A percentile compares a stretch with the other conserved stretches of the same genome.
Conservation (phyloP, 1,140 invertebrate genomes). For the Apis cerana region DNA sequence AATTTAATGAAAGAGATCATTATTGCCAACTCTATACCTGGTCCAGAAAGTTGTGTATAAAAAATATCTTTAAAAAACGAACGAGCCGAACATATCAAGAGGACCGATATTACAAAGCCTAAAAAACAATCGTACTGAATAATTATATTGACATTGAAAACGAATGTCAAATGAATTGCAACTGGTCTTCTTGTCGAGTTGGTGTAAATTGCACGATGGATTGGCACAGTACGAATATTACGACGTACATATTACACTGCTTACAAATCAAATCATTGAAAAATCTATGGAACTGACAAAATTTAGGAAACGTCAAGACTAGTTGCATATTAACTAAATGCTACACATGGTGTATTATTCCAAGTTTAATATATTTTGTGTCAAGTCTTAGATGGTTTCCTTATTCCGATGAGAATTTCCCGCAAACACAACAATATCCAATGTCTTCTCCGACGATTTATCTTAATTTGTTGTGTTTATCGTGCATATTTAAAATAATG, state of each 20-base stretch:
- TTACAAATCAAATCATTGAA: slow-evolving; percentile 23
- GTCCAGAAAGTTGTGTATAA: slow-evolving; percentile 89
- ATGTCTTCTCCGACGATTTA: neutral
- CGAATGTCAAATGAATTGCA: slow-evolving; percentile 27
- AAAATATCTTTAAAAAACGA: slow-evolving; percentile 35
- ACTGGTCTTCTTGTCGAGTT: slow-evolving; percentile 20
- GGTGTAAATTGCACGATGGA: slow-evolving; percentile 4
- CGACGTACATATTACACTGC: slow-evolving; percentile 13
- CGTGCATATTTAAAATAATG: slow-evolving; percentile 48
- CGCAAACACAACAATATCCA: neutral
- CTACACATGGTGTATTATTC: slow-evolving; percentile 75
- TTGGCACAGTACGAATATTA: slow-evolving; percentile 2
- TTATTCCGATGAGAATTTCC: slow-evolving; percentile 38
- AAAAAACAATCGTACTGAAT: slow-evolving; percentile 43
- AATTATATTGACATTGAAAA: slow-evolving; percentile 13
- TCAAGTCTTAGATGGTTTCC: slow-evolving; percentile 71
- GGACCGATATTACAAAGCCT: slow-evolving; percentile 36
- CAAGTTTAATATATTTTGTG: slow-evolving; percentile 79
- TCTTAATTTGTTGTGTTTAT: neutral
- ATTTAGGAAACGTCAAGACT: slow-evolving; percentile 58
- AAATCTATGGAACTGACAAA: slow-evolving; percentile 32
- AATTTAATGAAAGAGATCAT: slow-evolving; percentile 83
- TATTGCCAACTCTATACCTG: slow-evolving; percentile 87
- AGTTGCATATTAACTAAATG: slow-evolving; percentile 68
- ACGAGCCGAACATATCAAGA: slow-evolving; percentile 60